Conservation (phyloP, 2,888 invertebrate genomes). For the Crematogaster levior region DNA sequence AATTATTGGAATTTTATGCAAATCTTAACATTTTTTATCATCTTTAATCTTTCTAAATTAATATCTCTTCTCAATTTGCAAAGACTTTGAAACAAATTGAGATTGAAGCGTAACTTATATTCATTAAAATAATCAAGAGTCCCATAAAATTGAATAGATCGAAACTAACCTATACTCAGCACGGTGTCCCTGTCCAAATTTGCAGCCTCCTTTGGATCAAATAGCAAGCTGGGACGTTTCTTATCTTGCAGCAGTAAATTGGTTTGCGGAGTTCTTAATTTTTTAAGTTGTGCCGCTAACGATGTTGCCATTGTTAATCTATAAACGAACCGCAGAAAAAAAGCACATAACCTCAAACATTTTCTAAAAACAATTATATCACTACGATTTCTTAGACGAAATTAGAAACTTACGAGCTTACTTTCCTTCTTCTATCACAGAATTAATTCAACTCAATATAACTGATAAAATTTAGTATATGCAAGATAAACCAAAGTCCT, state of each 20-base stretch:
- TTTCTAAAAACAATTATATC: too few relatives aligned
- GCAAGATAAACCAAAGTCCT: not conserved
- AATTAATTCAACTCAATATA: not conserved
- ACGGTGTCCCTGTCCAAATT: slow-evolving; percentile 93
- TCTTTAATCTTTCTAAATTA: not conserved
- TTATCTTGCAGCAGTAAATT: slow-evolving; percentile 89
- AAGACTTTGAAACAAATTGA: not conserved
- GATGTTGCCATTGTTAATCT: slow-evolving; percentile 87
- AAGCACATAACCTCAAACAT: slow-evolving; percentile 10
- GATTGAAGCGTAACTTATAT: not conserved
- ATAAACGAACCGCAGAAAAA: not conserved
- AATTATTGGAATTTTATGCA: too few relatives aligned
- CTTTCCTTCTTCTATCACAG: not conserved
- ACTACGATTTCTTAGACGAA: not conserved
- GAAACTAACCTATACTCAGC: slow-evolving; percentile 91
- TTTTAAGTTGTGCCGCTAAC: slow-evolving; percentile 92
- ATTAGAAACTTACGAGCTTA: not conserved
- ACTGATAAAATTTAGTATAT: not conserved
- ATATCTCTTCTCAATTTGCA: not conserved
- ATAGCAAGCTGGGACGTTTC: slow-evolving; percentile 93
- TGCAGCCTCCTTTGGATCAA: slow-evolving; percentile 96
- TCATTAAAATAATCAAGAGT: not conserved
- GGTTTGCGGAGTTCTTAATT: slow-evolving; percentile 92
- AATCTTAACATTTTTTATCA: too few relatives aligned
- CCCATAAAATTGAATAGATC: not conserved